A percentile compares a stretch with the other conserved stretches of the same genome.
These are phyloP conservation scores for Spisula solida DNA, from an alignment of 2,888 invertebrate species.

Conservation along the genomic window DNA sequence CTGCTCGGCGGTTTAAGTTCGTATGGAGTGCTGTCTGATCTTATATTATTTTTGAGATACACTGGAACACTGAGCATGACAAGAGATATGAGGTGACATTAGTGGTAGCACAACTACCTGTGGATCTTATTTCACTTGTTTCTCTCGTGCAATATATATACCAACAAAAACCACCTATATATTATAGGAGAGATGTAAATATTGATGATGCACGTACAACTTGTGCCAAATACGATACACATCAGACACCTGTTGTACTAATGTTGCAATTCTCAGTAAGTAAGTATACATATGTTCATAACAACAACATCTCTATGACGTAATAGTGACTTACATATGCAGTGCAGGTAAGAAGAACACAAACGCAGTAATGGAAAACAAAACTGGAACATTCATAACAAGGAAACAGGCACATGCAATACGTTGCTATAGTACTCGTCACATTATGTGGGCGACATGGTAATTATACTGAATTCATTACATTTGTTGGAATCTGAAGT, in stretches of 20 bases:
- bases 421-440: too few relatives aligned
- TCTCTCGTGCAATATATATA: neutral
- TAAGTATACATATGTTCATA: neutral
- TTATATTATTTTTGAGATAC: too few relatives aligned
- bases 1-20: too few relatives aligned
- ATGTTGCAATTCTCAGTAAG: neutral
- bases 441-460: too few relatives aligned
- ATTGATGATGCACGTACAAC: neutral
- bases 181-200: neutral
- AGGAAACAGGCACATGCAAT: neutral
- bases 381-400: neutral
- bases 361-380: neutral
- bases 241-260: constrained; percentile 8
- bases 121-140: neutral
- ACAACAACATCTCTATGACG: neutral
- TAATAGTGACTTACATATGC: neutral
- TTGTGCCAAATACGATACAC: neutral
- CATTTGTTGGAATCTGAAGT: too few relatives aligned
- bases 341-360: neutral
- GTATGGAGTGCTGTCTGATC: too few relatives aligned
- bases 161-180: neutral
- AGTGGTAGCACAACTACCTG: too few relatives aligned
- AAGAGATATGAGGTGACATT: too few relatives aligned
- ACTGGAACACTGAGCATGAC: too few relatives aligned
- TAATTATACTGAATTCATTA: too few relatives aligned